Base-by-base conservation (phyloP, 2,797 vertebrate species). In the Urocyon cinereoargenteus region DNA sequence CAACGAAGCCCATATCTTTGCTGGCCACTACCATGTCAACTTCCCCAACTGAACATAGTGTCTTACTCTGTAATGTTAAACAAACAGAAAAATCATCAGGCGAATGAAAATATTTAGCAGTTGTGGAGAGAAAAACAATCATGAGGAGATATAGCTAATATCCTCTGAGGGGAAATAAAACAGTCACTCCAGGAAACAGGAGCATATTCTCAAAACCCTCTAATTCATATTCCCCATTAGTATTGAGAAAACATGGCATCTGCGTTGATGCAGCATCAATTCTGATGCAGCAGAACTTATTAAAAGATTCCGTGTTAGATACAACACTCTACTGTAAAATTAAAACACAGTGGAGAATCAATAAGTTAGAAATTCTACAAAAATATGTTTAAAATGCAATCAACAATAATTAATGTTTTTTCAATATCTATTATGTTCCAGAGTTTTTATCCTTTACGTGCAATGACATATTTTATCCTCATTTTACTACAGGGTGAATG, bases 101-200 rank as follows among this genome's bases (percentile, higher is more conserved):
- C 18, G 64, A 87, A 77, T 28, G 55, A 59, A 95, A 96, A 77
- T 79, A 84, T 61, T 73, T 96, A n/a, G 12, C 72, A 85, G 72
- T 88, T 93, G 6, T 31, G 61, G 49, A 22, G 57, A 78, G 15
- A 57, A 49, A 70, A 70, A 40, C 4, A 64, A 21, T 21, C 70
- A 11, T 31, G 91, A 81, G 57, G 64, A 79, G 21, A 36, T 70
- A 55, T 18, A 66, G 22, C 68, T 92, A 81, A 72, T 83, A 34
- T 91, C 61, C n/a, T 94, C 16, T 57, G 31, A 13, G n/a, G 24
- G 21, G 5, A 28, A 75, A 82, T 28, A 82, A 62, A 59, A 88
- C 9, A 77, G 28, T 72, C 16, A 55, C 64, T 92, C 24, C 21
- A 62, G 89, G 86, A 92, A 91, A 86, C 3, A 86, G 55, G 16